Evolutionary conservation across 2,888 invertebrate genomes (phyloP).

Genomic region (Polia nebulosa): DNA sequence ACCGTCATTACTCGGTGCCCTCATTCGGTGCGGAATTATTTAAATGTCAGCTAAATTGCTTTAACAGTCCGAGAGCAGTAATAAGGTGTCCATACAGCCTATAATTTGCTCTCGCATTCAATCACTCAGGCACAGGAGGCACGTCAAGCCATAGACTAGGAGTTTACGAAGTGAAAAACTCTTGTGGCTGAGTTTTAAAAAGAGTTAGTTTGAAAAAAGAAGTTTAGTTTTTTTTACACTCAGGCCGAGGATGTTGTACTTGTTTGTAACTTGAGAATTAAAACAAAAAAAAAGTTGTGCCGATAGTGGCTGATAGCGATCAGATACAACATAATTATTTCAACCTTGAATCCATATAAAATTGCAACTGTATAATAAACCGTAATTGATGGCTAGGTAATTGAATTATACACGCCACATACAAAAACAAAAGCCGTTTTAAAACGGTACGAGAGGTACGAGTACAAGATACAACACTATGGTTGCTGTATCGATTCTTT

Average conservation of each 20-base stretch:
- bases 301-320: constrained; percentile 46
- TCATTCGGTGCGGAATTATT: constrained; percentile 87
- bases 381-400: constrained; percentile 53
- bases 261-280: constrained; percentile 6
- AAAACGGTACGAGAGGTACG: constrained; percentile 31
- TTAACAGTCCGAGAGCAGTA: constrained; percentile 88
- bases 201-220: constrained; percentile 25
- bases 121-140: constrained; percentile 81
- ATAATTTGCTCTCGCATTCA: constrained; percentile 89
- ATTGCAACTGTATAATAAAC: constrained; percentile 56
- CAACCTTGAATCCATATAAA: constrained; percentile 53
- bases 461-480: constrained; percentile 26
- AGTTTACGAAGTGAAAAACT: constrained; percentile 45
- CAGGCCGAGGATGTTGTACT: neutral
- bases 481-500: constrained; percentile 66
- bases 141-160: constrained; percentile 65
- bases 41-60: constrained; percentile 91
- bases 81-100: constrained; percentile 88
- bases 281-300: constrained; percentile 25
- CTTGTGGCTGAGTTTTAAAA: constrained; percentile 42
- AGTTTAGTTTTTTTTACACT: neutral
- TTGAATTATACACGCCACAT: constrained; percentile 60
- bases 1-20: constrained; percentile 80
- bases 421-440: constrained; percentile 41
- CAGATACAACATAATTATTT: constrained; percentile 45